Conservation (phyloP, 2,113 vertebrate species). For the Emydocephalus ijimae region DNA sequence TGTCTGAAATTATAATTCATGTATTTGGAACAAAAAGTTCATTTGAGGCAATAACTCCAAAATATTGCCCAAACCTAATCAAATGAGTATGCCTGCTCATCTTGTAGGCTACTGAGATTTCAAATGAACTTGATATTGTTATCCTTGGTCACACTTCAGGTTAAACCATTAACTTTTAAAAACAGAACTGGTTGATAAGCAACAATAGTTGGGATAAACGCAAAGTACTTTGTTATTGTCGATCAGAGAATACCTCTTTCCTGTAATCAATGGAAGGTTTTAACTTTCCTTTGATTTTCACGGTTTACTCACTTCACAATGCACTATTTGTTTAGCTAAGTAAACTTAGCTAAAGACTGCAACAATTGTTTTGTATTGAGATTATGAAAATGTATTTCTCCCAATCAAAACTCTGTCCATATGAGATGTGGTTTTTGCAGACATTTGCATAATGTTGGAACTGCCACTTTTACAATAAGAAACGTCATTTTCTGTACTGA, state of each 20-base stretch:
- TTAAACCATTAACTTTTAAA: neutral
- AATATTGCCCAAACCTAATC: neutral
- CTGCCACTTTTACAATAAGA: neutral
- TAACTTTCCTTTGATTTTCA: neutral
- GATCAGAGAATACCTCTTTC: neutral
- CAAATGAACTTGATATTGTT: neutral
- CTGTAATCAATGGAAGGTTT: neutral
- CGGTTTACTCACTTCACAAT: neutral
- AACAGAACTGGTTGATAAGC: neutral
- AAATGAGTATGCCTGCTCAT: neutral
- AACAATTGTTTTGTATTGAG: slow-evolving; percentile 23
- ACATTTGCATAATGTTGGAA: neutral
- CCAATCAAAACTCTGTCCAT: neutral
- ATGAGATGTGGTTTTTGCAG: neutral
- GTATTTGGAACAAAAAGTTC: neutral
- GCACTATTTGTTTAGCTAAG: neutral
- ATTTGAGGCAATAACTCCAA: neutral
- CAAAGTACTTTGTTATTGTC: neutral
- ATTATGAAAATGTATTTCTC: neutral
- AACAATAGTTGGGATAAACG: neutral
- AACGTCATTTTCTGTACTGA: neutral
- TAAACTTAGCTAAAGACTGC: neutral
- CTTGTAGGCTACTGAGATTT: neutral
- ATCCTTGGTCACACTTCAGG: neutral
- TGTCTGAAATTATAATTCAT: neutral